Conservation (phyloP, 2,113 vertebrate species). For the Bos taurus region DNA sequence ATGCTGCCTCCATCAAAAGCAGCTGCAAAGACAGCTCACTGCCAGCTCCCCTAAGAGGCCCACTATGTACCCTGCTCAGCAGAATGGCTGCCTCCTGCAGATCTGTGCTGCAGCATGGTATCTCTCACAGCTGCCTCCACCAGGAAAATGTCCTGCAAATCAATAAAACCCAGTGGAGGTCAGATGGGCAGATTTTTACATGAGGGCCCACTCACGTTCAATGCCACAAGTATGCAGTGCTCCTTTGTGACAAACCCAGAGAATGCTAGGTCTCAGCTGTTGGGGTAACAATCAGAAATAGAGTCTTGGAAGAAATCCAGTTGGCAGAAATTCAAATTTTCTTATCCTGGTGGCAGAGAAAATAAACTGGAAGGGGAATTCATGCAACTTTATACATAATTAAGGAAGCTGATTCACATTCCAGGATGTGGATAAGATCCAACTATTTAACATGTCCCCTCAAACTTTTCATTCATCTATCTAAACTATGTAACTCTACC, state of each 20-base stretch:
- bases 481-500: constrained; percentile 13
- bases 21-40: not conserved
- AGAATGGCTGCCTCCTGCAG: not conserved
- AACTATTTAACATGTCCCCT: constrained; percentile 34
- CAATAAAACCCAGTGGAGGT: not conserved
- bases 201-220: not conserved
- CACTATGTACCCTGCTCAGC: not conserved
- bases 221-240: constrained; percentile 35
- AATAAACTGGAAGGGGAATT: constrained; percentile 40
- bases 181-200: constrained; percentile 3
- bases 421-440: constrained; percentile 33
- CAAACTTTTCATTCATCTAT: constrained; percentile 17
- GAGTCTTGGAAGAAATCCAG: constrained; percentile 35
- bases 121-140: constrained; percentile 26
- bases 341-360: constrained; percentile 30
- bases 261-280: constrained; percentile 47
- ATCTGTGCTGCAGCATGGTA: not conserved
- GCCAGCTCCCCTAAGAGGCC: not conserved
- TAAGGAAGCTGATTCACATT: constrained; percentile 33
- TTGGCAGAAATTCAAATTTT: constrained; percentile 49
- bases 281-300: constrained; percentile 50
- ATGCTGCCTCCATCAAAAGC: not conserved
- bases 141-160: constrained; percentile 27
- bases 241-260: constrained; percentile 31
- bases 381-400: constrained; percentile 18